Conservation (phyloP, 2,888 invertebrate species). For the Aleiodes leptofemur region DNA sequence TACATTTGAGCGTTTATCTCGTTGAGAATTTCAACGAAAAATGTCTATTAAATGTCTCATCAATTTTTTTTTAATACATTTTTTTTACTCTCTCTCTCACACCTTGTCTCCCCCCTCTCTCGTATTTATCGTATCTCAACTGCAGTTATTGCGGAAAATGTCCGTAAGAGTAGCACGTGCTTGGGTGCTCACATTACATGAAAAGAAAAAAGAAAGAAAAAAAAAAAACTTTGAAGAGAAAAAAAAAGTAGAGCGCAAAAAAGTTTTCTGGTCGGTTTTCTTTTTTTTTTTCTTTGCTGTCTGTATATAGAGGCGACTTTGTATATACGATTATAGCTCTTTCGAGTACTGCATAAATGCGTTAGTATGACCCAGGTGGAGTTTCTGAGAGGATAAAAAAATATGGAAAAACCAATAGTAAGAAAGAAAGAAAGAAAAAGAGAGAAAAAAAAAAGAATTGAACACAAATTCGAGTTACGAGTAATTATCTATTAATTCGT, state of each 20-base stretch:
- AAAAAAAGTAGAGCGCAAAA: slow-evolving; percentile 42
- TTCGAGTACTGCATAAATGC: neutral
- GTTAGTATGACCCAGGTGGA: neutral
- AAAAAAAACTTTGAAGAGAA: slow-evolving; percentile 13
- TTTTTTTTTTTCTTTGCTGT: neutral
- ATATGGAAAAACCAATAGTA: no score
- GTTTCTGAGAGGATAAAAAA: no score
- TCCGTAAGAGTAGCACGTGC: slow-evolving; percentile 32
- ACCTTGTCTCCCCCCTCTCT: neutral
- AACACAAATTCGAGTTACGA: slow-evolving; percentile 4
- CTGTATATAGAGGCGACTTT: slow-evolving; percentile 7
- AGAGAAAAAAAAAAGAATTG: neutral
- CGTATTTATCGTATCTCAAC: slow-evolving; percentile 26
- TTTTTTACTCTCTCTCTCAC: no score
- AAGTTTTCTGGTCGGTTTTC: slow-evolving; percentile 29
- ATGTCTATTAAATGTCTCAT: slow-evolving; percentile 9
- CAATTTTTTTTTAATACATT: slow-evolving; percentile 33
- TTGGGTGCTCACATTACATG: slow-evolving; percentile 16
- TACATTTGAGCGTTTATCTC: slow-evolving; percentile 19
- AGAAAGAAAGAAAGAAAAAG: no score
- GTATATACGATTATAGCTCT: slow-evolving; percentile 20
- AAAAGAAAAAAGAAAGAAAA: slow-evolving; percentile 10
- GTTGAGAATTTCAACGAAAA: neutral
- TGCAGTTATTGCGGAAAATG: slow-evolving; percentile 36
- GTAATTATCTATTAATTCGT: slow-evolving; percentile 15